Evolutionary conservation across 2,888 invertebrate species (phyloP), one percentile per base, ranked within the genome.

Genomic region (Cerceris rybyensis): DNA sequence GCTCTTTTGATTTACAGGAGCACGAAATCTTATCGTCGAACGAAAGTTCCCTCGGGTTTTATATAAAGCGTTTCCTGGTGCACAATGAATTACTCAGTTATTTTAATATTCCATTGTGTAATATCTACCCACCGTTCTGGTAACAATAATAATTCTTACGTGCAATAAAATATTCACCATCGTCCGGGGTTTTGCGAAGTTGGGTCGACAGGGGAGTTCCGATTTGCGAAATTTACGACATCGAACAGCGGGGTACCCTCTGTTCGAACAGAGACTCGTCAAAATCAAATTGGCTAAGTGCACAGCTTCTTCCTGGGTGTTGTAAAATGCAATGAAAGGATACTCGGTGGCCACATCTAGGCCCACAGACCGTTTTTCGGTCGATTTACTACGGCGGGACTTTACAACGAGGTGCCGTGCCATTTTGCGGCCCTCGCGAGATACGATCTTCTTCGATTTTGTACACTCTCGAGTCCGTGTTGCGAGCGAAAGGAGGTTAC

Each of bases 231-330:
- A 88, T 88, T 88, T 88, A 87, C 75, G 86, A 80, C 77, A 39
- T 66, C 46, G 55, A 14, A 46, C 64, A 52, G 14, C 42, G 46
- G 68, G 70, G 55, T 54, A 50, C 58, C 67, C 52, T 7, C 50
- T 41, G 39, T 5, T 43, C 8, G 63, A 39, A 64, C 28, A 28
- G 68, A 2, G 81, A 74, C 79, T 76, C 68, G 68, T 68, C 66
- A 43, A 70, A 54, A 81, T 83, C 72, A 82, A 83, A 88, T 87
- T 70, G 83, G 86, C 78, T 80, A 87, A 85, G 88, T 88, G 88
- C 84, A 82, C 65, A 66, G 74, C 67, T 72, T 28, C 28, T 28
- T 82, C 58, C 66, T 55, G 63, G 80, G 70, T 61, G 78, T 75
- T 60, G 73, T 83, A 86, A 84, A 82, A 52, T 69, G 67, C 75